Conservation (phyloP, 2,888 invertebrate genomes). For the Megaustenia siamemsis region DNA sequence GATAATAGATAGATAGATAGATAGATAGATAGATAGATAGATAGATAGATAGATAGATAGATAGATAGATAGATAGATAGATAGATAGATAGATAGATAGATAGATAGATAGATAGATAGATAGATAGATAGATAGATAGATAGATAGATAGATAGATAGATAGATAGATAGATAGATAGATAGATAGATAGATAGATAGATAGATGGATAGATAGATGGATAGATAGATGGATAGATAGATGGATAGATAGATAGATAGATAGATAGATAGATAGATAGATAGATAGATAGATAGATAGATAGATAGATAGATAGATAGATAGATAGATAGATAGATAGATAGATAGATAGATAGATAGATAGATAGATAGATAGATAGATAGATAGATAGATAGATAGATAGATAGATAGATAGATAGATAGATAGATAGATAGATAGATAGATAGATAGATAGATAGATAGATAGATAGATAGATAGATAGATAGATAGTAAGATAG, state of each 20-base stretch:
- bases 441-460: background rate
- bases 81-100: constrained; percentile 29
- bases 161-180: background rate
- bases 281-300: no score
- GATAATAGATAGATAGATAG: background rate
- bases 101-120: background rate
- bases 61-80: constrained; percentile 24
- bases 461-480: background rate
- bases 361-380: background rate
- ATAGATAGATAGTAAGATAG: background rate
- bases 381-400: background rate
- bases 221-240: background rate
- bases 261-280: background rate
- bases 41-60: constrained; percentile 21
- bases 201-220: background rate
- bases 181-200: background rate
- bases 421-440: background rate
- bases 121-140: background rate
- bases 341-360: background rate
- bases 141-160: background rate
- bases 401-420: background rate
- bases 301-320: constrained; percentile 17
- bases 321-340: background rate
- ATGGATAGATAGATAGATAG: background rate
- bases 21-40: background rate